Evolutionary conservation across 2,888 invertebrate genomes (phyloP), one percentile per base, ranked within the genome.

Genomic region (Leptopilina drosophilae): DNA sequence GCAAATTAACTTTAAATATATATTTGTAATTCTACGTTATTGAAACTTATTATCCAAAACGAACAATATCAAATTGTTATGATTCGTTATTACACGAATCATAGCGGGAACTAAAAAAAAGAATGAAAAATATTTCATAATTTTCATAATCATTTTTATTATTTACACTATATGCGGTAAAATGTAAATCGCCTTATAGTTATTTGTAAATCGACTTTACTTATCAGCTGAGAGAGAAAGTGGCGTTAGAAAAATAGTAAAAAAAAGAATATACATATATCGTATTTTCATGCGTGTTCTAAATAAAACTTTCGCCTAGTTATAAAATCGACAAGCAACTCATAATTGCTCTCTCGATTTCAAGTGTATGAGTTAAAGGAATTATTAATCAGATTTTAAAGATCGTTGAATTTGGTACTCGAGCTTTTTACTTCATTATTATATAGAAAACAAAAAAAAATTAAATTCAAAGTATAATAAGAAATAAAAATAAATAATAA

Each of bases 251-350:
- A 42, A 67, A 49, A 67, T 67, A 67, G 46, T 49, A 67, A 67
- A 67, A 67, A 8, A 42, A 1, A 42, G 1, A 7, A 42, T 42
- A 42, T 42, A 42, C 8, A 33, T 20, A 67, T 67, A 12, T 11
- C 12, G 12, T 8, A 12, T 67, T 67, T 67, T 49, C 20, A 67
- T 67, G 49, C 46, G 46, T 12, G 49, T 67, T 67, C 20, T 49
- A 67, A n/a, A 67, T 67, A 46, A 67, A 67, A 67, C 67, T 67
- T 67, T 67, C 67, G 67, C 67, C 67, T 49, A 20, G 42, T 20
- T 49, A 67, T 67, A 67, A 67, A 66, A 66, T 66, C 66, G 33
- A 66, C 66, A 42, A 66, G 66, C 20, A 66, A 46, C 5, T n/a
- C 40, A 15, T 42, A 65, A 65, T 65, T 65, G 65, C 65, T 15